A percentile compares a stretch with the other conserved stretches of the same genome.
Evolutionary conservation across 1,140 invertebrate genomes (phyloP).

Genomic region (Nylanderia fulva): DNA sequence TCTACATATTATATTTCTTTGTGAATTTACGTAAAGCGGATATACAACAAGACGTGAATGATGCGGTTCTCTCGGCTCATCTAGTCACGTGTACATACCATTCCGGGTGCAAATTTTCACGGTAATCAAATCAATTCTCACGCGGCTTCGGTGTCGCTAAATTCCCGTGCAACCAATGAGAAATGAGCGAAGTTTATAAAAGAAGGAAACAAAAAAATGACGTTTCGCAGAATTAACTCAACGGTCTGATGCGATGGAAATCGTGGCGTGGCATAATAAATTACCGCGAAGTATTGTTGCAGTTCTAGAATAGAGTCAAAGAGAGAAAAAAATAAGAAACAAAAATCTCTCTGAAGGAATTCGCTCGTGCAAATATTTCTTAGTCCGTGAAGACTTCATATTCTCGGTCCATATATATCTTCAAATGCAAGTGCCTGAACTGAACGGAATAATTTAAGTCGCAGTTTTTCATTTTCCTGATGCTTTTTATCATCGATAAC

Average conservation of each 20-base stretch:
- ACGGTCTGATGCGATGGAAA: neutral
- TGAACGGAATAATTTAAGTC: neutral
- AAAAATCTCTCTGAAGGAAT: neutral
- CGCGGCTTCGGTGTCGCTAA: constrained; percentile 46
- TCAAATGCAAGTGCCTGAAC: neutral
- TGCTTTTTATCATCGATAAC: too few relatives aligned
- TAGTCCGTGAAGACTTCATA: neutral
- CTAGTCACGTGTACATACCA: neutral
- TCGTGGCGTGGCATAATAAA: neutral
- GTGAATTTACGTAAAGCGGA: neutral
- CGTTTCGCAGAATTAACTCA: neutral
- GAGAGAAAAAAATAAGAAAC: neutral
- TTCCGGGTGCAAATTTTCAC: constrained; percentile 40
- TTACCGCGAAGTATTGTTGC: neutral
- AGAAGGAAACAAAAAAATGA: constrained; percentile 12
- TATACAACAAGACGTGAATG: neutral
- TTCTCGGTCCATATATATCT: neutral
- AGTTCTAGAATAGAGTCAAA: too few relatives aligned
- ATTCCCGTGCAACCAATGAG: constrained; percentile 22
- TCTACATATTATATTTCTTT: neutral
- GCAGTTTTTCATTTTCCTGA: neutral
- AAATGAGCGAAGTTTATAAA: neutral
- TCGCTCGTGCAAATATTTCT: neutral
- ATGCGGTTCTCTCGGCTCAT: neutral
- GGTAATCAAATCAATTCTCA: constrained; percentile 42